Evolutionary conservation across 2,113 vertebrate species (phyloP).

Genomic region (Neolamprologus variostigma): DNA sequence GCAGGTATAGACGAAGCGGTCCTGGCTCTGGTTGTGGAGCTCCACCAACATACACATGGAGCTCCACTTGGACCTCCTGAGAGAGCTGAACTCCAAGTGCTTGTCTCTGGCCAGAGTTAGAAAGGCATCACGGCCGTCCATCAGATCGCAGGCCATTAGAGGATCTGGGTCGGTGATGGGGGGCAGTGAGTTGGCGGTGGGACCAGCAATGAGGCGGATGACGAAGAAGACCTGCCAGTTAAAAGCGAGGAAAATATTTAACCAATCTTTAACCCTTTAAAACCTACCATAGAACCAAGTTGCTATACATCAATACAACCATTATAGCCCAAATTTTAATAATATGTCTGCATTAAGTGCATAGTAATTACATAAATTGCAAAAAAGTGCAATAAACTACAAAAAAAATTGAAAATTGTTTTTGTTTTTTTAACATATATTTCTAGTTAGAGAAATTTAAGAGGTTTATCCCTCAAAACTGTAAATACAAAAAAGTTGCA

Average conservation of each 20-base stretch:
- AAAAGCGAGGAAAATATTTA: neutral
- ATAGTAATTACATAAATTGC: too few species aligned
- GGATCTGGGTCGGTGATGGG: slow-evolving; percentile 87
- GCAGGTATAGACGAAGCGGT: slow-evolving; percentile 97
- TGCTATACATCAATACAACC: too few species aligned
- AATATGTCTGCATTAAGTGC: too few species aligned
- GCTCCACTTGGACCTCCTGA: slow-evolving; percentile 91
- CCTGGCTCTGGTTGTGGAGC: slow-evolving; percentile 96
- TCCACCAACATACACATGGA: slow-evolving; percentile 98
- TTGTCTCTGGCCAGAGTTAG: slow-evolving; percentile 95
- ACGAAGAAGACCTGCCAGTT: slow-evolving; percentile 90
- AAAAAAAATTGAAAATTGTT: too few species aligned
- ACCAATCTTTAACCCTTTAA: neutral
- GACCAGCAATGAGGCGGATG: slow-evolving; percentile 90
- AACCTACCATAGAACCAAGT: too few species aligned
- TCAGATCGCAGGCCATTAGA: slow-evolving; percentile 92
- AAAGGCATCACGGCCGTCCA: slow-evolving; percentile 98
- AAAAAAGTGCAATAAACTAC: too few species aligned
- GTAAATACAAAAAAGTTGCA: too few species aligned
- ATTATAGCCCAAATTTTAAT: too few species aligned
- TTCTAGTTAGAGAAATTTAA: too few species aligned
- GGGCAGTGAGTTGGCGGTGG: slow-evolving; percentile 89
- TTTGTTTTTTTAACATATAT: too few species aligned
- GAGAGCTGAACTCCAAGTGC: slow-evolving; percentile 94
- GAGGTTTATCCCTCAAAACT: too few species aligned